Base-by-base conservation (phyloP, 2,797 vertebrate species). In the Pseudochirops cupreus region DNA sequence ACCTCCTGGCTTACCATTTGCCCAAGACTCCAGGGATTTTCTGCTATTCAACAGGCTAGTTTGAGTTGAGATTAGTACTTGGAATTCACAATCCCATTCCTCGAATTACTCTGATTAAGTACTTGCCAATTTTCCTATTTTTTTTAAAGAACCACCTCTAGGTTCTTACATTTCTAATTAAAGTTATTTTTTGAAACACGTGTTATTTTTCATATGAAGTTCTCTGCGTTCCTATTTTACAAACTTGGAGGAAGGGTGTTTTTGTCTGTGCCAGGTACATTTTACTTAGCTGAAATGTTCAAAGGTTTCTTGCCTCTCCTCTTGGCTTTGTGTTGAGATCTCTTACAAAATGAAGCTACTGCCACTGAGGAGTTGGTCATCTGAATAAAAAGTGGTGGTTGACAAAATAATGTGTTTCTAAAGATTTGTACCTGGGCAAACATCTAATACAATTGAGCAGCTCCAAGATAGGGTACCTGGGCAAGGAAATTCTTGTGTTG, bases 71-170 rank as follows among this genome's bases (percentile, higher is more conserved):
- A 39, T n/a, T 56, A 54, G 31, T 55, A 95, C 21, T n/a, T 67
- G 54, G 91, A 95, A 52, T 59, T 94, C 31, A 62, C 16, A 31
- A 46, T 89, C 92, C 94, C 62, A 91, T 95, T 62, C 55, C 33
- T 28, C 4, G 56, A 62, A 91, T 56, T 58, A 91, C 29, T 92
- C 93, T 93, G 21, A 94, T 57, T 90, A 46, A 82, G 57, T 5
- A 39, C 7, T 5, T 39, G 54, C 7, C 31, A 39, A 3, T 56
- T 90, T 82, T 82, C 5, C 92, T 57, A 82, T 46, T 82, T 39
- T 26, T 93, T 91, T 96, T 92, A 56, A 56, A 82, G n/a, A 56
- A 91, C 54, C 46, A 55, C 58, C 39, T 92, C 74, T 92, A 62
- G 53, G 46, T 46, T 18, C 54, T 74, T 94, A 10, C 39, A 31